These are phyloP conservation scores for Dinothrombium tinctorium DNA, from an alignment of 1,140 invertebrate genomes.

Conservation along the genomic window DNA sequence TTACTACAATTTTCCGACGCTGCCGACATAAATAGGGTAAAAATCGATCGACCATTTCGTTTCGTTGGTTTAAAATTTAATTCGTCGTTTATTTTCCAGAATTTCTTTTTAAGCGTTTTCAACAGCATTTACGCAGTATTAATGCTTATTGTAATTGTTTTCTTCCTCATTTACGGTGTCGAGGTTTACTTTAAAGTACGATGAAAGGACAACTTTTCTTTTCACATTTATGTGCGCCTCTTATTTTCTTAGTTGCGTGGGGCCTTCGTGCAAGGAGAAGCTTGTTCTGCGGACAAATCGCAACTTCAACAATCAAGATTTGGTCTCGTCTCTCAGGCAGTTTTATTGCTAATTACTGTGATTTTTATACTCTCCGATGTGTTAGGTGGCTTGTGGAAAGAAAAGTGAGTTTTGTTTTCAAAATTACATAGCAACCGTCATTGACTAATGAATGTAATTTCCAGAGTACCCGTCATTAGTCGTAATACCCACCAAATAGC, in stretches of 20 bases:
- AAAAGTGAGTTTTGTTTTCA: conserved; percentile 33
- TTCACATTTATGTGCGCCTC: neutral
- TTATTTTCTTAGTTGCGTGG: conserved; percentile 13
- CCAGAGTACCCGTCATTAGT: conserved; percentile 55
- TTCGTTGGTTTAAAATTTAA: neutral
- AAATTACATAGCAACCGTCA: neutral
- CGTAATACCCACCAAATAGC: conserved; percentile 74
- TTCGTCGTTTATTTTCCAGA: conserved; percentile 7
- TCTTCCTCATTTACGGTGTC: conserved; percentile 81
- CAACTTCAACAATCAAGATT: conserved; percentile 70
- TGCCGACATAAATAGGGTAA: conserved; percentile 33
- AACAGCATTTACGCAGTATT: conserved; percentile 75
- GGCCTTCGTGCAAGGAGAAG: conserved; percentile 14
- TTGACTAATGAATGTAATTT: conserved; percentile 10
- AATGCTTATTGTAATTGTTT: conserved; percentile 66
- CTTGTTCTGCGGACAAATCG: conserved; percentile 28
- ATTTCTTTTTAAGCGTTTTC: conserved; percentile 34
- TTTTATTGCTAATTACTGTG: conserved; percentile 56
- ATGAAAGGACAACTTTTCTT: neutral
- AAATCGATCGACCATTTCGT: neutral
- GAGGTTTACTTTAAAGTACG: conserved; percentile 80
- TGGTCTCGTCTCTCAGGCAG: conserved; percentile 61
- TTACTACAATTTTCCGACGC: conserved; percentile 37
- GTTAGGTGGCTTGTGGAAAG: conserved; percentile 70
- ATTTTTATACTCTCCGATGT: conserved; percentile 71